Base-by-base conservation (phyloP, 2,113 vertebrate species). In the Catharus fuscescens region DNA sequence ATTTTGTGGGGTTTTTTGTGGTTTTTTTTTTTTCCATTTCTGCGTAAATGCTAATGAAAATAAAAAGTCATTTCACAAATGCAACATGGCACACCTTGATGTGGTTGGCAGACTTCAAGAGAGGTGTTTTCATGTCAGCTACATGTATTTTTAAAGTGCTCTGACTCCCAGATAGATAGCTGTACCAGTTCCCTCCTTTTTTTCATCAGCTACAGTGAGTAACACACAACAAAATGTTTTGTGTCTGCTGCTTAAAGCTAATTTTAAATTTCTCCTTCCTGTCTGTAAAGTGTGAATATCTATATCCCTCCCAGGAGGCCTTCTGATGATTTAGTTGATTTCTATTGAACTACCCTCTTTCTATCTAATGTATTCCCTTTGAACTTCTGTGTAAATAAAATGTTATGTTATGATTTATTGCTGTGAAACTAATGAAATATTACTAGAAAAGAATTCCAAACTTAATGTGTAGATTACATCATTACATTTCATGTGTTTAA, bases 161-260 rank as follows among this genome's bases (percentile, higher is more conserved):
- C 67, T 97, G 90, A 93, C 74, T 97, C 96, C 94, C 93, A 96
- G 91, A 96, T 36, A 86, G 86, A 95, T 88, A 97, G 93, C 94
- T 97, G 97, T 96, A 97, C 95, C 95, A 96, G 84, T 94, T 95
- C 64, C 93, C 94, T 97, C 88, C 70, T 86, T 96, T 96, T 25
- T 83, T 96, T 92, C 73, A 86, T 88, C 91, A 96, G 96, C 86
- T 97, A 81, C 67, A 93, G 91, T 91, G 96, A 97, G 72, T 94
- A 97, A 94, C 94, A 94, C 76, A 90, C 86, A 96, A 96, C 65
- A 88, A 94, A 92, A 95, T 95, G n/a, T 95, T 90, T 97, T 97
- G 96, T 92, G 94, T 95, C 95, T 96, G 92, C 96, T 98, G 93
- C 95, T 98, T 97, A 97, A 98, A 98, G 97, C 97, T 98, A 95